These are phyloP conservation scores for Eolophus roseicapilla DNA, from an alignment of 2,113 vertebrate genomes.

Conservation along the genomic window DNA sequence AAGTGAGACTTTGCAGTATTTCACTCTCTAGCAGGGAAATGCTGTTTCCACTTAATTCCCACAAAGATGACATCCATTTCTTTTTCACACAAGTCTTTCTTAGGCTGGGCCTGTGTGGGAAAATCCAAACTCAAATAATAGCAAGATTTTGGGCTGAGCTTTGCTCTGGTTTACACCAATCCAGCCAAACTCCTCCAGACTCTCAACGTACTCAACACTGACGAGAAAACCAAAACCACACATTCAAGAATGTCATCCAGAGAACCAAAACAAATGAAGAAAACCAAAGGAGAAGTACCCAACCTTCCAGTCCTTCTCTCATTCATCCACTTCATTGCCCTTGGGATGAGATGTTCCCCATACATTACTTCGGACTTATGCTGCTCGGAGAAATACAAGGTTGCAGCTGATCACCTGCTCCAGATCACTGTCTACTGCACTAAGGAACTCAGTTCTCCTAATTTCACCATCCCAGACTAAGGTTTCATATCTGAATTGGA, in stretches of 20 bases:
- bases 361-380: fast-evolving
- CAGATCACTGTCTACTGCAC: fast-evolving
- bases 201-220: not conserved
- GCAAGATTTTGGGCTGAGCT: not conserved
- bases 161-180: not conserved
- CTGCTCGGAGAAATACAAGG: fast-evolving
- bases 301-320: not conserved
- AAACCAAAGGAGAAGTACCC: not conserved
- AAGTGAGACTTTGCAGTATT: not conserved
- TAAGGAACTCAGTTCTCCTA: not conserved
- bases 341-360: not conserved
- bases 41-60: not conserved
- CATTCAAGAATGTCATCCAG: fast-evolving
- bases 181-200: not conserved
- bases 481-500: not conserved
- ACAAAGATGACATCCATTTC: not conserved
- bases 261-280: not conserved
- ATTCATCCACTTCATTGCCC: not conserved
- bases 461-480: not conserved
- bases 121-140: not conserved
- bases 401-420: not conserved
- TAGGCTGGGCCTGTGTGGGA: fast-evolving
- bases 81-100: not conserved
- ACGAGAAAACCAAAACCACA: not conserved
- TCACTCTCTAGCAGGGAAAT: not conserved